Percentiles rank a stretch among this genome's conserved stretches.
Evolutionary conservation across 2,888 invertebrate species (phyloP).

Genomic region (Apeira syringaria): DNA sequence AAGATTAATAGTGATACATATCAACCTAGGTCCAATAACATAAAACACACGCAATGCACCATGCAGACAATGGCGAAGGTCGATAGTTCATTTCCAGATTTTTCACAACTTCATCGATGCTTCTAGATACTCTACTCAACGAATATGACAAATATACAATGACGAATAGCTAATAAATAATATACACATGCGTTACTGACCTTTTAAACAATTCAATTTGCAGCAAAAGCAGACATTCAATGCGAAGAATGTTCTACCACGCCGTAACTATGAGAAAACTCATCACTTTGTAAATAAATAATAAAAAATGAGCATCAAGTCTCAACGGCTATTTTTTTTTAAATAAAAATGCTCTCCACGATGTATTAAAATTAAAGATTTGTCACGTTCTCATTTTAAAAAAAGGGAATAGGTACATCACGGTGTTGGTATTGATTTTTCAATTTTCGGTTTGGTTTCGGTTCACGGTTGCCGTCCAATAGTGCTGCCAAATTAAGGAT

Average conservation of each 20-base stretch:
- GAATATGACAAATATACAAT: slow-evolving; percentile 2
- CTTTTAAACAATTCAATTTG: slow-evolving; percentile 70
- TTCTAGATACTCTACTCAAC: slow-evolving; percentile 22
- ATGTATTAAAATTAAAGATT: slow-evolving; percentile 74
- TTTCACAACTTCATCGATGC: slow-evolving; percentile 41
- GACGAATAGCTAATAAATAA: slow-evolving; percentile 15
- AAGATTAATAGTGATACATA: too few relatives aligned
- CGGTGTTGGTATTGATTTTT: slow-evolving; percentile 73
- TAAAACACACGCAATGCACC: slow-evolving; percentile 80
- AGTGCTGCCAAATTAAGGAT: too few relatives aligned
- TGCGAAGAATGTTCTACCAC: slow-evolving; percentile 79
- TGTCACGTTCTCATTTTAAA: slow-evolving; percentile 83
- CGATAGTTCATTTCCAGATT: slow-evolving; percentile 64
- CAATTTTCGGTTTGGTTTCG: too few relatives aligned
- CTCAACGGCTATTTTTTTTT: slow-evolving; percentile 72
- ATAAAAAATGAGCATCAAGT: slow-evolving; percentile 78
- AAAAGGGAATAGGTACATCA: slow-evolving; percentile 77
- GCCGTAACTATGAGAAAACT: slow-evolving; percentile 81
- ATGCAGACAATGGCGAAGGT: slow-evolving; percentile 83
- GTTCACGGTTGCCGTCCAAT: too few relatives aligned
- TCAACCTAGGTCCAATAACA: slow-evolving; percentile 20
- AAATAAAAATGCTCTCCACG: slow-evolving; percentile 76
- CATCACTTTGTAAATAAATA: slow-evolving; percentile 83
- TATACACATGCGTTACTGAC: slow-evolving; percentile 58
- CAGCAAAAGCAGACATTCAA: slow-evolving; percentile 71